phyloP scores from a whole-genome alignment of 2,113 vertebrate species.

The Heloderma charlesbogerti region DNA sequence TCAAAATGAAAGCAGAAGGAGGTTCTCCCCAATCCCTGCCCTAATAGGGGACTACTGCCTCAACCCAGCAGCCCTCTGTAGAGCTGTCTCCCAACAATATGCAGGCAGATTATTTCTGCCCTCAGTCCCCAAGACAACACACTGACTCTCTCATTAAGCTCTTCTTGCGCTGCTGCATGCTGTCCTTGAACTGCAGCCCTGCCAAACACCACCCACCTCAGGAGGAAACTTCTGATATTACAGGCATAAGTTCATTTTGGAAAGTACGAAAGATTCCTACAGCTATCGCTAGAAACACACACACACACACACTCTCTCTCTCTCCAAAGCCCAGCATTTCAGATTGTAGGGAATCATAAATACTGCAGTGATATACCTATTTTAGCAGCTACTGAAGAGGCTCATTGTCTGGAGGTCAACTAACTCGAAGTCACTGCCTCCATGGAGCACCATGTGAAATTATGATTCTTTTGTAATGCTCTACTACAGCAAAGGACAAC shows the following conservation, averaged over 20 bases:
- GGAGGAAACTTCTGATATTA: neutral
- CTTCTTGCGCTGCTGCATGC: neutral
- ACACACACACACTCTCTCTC: no score
- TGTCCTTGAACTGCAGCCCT: neutral
- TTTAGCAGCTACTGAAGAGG: neutral
- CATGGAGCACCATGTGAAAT: neutral
- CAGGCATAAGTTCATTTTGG: neutral
- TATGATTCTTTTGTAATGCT: no score
- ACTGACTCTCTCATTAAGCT: neutral
- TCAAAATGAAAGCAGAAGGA: no score
- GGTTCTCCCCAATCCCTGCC: no score
- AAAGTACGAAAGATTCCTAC: neutral
- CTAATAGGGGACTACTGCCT: neutral
- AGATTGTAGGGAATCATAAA: neutral
- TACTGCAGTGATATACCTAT: neutral
- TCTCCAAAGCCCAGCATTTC: neutral
- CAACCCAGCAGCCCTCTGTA: neutral
- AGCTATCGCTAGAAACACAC: neutral
- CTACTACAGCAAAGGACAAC: no score
- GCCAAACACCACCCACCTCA: neutral
- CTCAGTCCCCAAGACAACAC: neutral
- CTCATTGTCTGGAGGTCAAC: neutral
- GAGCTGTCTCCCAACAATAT: neutral
- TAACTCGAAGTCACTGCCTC: neutral
- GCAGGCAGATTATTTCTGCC: neutral